Evolutionary conservation across 2,888 invertebrate species (phyloP), one percentile per base, ranked within the genome.

Genomic region (Parnassius smintheus): DNA sequence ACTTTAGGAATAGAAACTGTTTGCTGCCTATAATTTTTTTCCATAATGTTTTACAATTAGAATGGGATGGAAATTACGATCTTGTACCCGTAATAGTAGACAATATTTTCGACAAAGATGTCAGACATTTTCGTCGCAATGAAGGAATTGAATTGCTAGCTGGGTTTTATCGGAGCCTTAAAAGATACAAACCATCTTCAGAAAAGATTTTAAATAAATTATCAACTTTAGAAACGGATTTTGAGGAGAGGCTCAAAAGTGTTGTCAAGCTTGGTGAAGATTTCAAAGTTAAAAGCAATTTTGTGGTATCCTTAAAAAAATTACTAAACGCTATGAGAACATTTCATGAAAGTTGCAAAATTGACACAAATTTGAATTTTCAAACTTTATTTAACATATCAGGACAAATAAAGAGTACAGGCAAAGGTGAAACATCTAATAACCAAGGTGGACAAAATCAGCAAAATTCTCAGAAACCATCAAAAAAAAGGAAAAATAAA

Each of bases 81-180:
- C 84, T 96, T 56, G 87, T 93, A 2, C 91, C 92, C 0, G 75
- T 93, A 57, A 76, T 95, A 58, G 85, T 93, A n/a, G 86, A 93
- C 35, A 93, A 93, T 73, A 88, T 94, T 59, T 94, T 96, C 65
- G 91, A 92, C 60, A 79, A 84, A 18, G 90, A 92, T 22, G 92
- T 95, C 2, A 90, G 95, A 65, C 93, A 94, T 44, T 96, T 94
- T 73, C 90, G 95, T 35, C 92, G 94, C 52, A 94, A 93, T 66
- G 95, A 96, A 83, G 94, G 94, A 0, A 73, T 95, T 1, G 95
- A 95, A 73, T 82, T 96, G 64, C 77, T 96, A 54, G 85, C 89
- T n/a, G 86, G 93, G 2, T 94, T 95, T 68, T 96, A 94, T 77
- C 89, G 91, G 56, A 93, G 94, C 70, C 82, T 93, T 12, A 92